Base-by-base conservation (phyloP, 2,797 vertebrate species). In the Eulemur mongoz region DNA sequence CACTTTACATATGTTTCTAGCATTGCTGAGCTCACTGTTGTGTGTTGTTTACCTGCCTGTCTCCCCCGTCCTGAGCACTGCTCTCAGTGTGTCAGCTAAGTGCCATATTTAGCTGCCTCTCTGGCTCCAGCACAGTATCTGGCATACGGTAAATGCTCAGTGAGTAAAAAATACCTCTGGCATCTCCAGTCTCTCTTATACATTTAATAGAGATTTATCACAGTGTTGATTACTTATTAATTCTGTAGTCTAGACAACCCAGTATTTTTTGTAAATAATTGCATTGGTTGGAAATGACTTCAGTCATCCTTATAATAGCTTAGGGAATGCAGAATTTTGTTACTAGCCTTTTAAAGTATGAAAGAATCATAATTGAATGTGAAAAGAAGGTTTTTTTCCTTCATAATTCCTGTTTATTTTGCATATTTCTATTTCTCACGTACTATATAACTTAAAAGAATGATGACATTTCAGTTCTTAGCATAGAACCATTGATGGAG, bases 351-450 rank as follows among this genome's bases (percentile, higher is more conserved):
- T 83, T 25, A 22, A 32, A 90, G 32, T 69, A n/a, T 52, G 80
- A 92, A 82, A 65, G 17, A 52, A 35, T 95, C 15, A 35, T 85
- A 70, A 76, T 38, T 83, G 61, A 86, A 82, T 92, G 87, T 87
- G 70, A n/a, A 86, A 83, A 63, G 61, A 94, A 89, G 27, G 13
- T 2, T 81, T 78, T 40, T 89, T 54, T 32, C 2, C 25, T 17
- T 38, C 32, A 3, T 63, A 63, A 59, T 87, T 86, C 72, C 5
- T 92, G 32, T 89, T 86, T 59, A n/a, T 93, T 50, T 86, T 92
- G 25, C 35, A 27, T 65, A 12, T 85, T 79, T 89, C n/a, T 88
- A 27, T 81, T 82, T 63, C 35, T 30, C 65, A 4, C 30, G 7
- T 65, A 23, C 32, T 65, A 4, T 89, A 0, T 86, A 85, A 92